Percentiles rank a stretch among this genome's conserved stretches.
Evolutionary conservation across 2,113 vertebrate genomes (phyloP).

Genomic region (Pseudonaja textilis): DNA sequence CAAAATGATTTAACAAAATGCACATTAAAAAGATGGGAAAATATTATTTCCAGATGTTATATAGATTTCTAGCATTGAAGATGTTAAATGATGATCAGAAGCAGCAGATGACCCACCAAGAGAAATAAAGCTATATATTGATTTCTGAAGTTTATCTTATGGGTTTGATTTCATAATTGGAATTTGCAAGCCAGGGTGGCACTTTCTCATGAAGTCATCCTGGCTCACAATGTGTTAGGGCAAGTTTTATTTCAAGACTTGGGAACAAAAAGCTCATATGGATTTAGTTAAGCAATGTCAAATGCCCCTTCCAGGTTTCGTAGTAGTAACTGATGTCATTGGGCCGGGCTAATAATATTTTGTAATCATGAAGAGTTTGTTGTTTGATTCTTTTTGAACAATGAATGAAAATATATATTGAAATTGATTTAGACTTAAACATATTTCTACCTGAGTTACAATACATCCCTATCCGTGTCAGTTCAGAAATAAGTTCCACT

Average conservation of each 20-base stretch:
- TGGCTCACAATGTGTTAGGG: conserved; percentile 21
- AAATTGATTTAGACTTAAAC: not conserved
- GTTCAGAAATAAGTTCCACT: not conserved
- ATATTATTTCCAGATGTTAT: not conserved
- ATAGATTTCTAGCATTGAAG: not conserved
- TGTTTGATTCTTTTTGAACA: conserved; percentile 1
- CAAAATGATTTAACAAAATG: not conserved
- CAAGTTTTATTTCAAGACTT: conserved; percentile 45
- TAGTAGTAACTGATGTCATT: conserved; percentile 37
- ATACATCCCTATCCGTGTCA: not conserved
- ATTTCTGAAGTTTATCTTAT: not conserved
- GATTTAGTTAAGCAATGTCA: conserved; percentile 52
- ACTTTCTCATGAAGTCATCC: not conserved
- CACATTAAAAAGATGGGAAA: not conserved
- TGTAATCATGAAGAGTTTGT: conserved; percentile 39
- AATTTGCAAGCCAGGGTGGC: not conserved
- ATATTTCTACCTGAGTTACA: not conserved
- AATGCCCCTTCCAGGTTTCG: conserved; percentile 52
- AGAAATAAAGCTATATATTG: not conserved
- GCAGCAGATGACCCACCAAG: not conserved
- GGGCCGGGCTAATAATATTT: conserved; percentile 31
- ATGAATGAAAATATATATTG: not conserved
- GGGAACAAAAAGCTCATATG: conserved; percentile 48
- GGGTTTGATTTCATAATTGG: not conserved
- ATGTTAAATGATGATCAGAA: not conserved